Conservation (phyloP, 2,888 invertebrate species). For the Aplocera efformata region DNA sequence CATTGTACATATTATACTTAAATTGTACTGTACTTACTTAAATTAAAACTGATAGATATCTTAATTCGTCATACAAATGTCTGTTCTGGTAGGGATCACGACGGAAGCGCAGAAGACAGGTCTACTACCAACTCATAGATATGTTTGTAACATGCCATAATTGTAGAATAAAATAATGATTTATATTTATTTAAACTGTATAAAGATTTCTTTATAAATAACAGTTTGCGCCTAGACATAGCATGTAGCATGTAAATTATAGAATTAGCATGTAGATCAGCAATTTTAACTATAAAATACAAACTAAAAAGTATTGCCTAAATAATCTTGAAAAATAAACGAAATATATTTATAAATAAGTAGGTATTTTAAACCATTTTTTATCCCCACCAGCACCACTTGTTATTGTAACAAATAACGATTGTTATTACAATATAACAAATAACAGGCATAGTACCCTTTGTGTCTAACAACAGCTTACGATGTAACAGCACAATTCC, state of each 20-base stretch:
- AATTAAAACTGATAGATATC: no score
- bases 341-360: conserved; percentile 1
- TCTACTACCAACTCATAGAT: no score
- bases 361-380: conserved; percentile 26
- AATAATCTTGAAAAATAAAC: background rate
- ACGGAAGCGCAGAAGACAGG: no score
- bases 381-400: conserved; percentile 65
- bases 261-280: conserved; percentile 1
- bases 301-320: conserved; percentile 5
- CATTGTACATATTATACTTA: no score
- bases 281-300: conserved; percentile 5
- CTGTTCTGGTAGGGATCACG: no score
- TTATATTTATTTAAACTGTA: no score
- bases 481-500: conserved; percentile 53
- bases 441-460: conserved; percentile 5
- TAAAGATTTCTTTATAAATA: no score
- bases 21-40: no score
- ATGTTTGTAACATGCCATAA: no score
- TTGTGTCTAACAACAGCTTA: conserved; percentile 26
- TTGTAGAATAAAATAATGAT: no score
- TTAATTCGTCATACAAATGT: no score
- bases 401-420: conserved; percentile 54
- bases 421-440: conserved; percentile 28
- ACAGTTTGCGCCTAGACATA: conserved; percentile 1
- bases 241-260: conserved; percentile 17